Conservation (phyloP, 1,140 invertebrate species). For the Mamestra configurata region DNA sequence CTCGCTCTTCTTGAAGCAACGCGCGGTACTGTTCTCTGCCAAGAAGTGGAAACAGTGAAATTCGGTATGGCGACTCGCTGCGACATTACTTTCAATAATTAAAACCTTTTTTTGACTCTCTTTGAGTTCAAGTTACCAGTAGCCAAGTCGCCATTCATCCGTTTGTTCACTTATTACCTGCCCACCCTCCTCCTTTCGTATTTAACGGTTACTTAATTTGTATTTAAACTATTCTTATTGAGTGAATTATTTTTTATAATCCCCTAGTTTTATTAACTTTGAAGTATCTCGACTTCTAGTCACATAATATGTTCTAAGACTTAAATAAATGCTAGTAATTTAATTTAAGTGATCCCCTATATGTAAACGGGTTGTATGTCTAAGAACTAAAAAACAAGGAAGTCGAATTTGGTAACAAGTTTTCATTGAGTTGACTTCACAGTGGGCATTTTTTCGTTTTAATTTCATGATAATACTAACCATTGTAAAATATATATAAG, state of each 20-base stretch:
- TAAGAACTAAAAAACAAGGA: not conserved
- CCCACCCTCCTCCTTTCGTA: slow-evolving; percentile 53
- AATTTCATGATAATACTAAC: not conserved
- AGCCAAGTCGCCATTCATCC: slow-evolving; percentile 33
- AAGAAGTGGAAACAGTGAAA: slow-evolving; percentile 86
- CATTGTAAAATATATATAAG: not conserved
- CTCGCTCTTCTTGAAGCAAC: slow-evolving; percentile 86
- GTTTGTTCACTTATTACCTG: slow-evolving; percentile 46
- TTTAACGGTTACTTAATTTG: slow-evolving; percentile 18
- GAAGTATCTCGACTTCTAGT: slow-evolving; percentile 47
- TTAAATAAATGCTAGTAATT: slow-evolving; percentile 36
- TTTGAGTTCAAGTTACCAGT: slow-evolving; percentile 3
- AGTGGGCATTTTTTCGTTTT: slow-evolving; percentile 16
- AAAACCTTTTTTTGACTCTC: not conserved
- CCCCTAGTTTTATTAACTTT: slow-evolving; percentile 15
- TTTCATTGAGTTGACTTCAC: not conserved
- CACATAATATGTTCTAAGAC: slow-evolving; percentile 25
- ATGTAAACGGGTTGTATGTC: slow-evolving; percentile 12
- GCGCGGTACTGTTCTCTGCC: slow-evolving; percentile 85
- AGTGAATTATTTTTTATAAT: slow-evolving; percentile 55
- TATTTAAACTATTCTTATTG: slow-evolving; percentile 34
- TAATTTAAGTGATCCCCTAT: not conserved
- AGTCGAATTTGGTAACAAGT: not conserved
- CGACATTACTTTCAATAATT: slow-evolving; percentile 14
- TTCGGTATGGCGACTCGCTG: slow-evolving; percentile 47